Percentiles rank a stretch among this genome's conserved stretches.
Evolutionary conservation across 92 coral and sea anemone species (phyloP).

Genomic region (Umimayanthus kanabou): DNA sequence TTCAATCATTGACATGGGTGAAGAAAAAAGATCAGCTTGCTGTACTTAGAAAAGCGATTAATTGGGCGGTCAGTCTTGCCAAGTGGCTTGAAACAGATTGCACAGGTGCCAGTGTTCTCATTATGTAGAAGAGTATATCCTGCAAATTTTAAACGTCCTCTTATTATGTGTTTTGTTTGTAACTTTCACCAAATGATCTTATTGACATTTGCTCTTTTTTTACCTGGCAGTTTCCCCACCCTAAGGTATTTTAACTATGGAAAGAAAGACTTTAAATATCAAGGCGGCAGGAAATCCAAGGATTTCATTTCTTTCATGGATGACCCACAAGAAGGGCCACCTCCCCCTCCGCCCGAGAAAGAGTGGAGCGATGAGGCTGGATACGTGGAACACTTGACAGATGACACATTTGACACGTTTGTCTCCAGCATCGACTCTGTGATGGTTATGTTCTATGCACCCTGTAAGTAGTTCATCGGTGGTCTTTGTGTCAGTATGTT

Average conservation of each 20-base stretch:
- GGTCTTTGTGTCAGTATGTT: background rate
- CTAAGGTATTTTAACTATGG: constrained; percentile 93
- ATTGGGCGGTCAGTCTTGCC: too few species aligned
- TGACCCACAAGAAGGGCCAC: constrained; percentile 91
- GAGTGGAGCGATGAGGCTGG: constrained; percentile 92
- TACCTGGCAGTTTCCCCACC: constrained; percentile 81
- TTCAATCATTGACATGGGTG: background rate
- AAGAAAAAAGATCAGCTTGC: background rate
- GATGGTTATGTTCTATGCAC: constrained; percentile 99
- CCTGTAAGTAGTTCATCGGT: constrained; percentile 64
- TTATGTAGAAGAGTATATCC: too few species aligned
- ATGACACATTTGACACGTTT: constrained; percentile 76
- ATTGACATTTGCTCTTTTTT: background rate
- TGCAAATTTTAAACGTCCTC: background rate
- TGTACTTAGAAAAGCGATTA: too few species aligned
- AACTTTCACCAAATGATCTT: background rate
- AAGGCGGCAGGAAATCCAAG: constrained; percentile 84
- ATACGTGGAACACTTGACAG: constrained; percentile 81
- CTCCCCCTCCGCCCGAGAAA: constrained; percentile 92
- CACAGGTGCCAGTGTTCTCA: too few species aligned
- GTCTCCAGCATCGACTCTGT: constrained; percentile 78
- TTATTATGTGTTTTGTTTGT: background rate
- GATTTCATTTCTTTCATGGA: constrained; percentile 94
- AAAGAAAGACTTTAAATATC: constrained; percentile 91
- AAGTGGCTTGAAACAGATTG: too few species aligned